Evolutionary conservation across 2,113 vertebrate species (phyloP).

Genomic region (Rhagologus leucostigma): DNA sequence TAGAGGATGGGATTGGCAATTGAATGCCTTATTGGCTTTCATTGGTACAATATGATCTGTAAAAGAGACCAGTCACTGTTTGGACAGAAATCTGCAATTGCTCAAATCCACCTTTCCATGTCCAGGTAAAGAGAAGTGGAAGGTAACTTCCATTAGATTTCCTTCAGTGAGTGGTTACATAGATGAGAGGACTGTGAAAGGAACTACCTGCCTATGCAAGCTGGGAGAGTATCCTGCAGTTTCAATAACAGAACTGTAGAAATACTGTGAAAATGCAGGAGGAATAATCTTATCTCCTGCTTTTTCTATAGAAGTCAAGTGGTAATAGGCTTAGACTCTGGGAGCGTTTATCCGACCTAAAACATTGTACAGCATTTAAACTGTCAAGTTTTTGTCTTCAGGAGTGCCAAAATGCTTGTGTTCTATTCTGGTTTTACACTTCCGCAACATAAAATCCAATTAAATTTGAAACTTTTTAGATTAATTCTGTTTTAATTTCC

Average conservation of each 20-base stretch:
- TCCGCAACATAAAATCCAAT: not conserved
- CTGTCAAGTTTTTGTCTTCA: not conserved
- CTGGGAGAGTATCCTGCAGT: not conserved
- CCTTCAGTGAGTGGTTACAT: not conserved
- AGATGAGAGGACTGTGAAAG: not conserved
- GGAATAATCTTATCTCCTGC: not conserved
- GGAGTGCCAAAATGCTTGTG: not conserved
- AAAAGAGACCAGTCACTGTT: not conserved
- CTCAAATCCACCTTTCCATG: not conserved
- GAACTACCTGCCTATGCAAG: not conserved
- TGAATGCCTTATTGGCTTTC: not conserved
- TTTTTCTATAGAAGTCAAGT: not conserved
- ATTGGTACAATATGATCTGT: not conserved
- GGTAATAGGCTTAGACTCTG: not conserved
- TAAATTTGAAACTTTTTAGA: not conserved
- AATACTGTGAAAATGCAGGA: not conserved
- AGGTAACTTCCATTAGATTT: not conserved
- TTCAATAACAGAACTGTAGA: not conserved
- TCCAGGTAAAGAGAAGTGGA: not conserved
- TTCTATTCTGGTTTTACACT: not conserved
- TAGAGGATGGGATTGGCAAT: not conserved
- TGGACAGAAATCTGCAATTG: not conserved
- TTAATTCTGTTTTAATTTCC: not conserved
- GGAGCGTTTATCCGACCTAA: not conserved
- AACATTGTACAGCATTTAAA: not conserved